Base-by-base conservation (phyloP, 2,888 invertebrate genomes). In the Aquatica leii region DNA sequence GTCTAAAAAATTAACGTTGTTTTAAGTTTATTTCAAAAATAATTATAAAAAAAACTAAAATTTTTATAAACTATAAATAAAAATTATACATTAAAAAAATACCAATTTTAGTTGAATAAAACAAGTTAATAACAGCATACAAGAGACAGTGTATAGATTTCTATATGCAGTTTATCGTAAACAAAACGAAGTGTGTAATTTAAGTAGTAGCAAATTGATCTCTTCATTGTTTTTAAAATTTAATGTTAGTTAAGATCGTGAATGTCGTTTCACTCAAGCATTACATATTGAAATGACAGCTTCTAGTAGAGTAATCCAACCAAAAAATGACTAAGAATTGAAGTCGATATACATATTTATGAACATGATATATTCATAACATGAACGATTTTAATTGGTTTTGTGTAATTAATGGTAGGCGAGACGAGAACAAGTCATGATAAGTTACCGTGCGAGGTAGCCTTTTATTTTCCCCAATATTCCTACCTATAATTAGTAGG, bases 331-430 rank as follows among this genome's bases (percentile, higher is more conserved):
- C 70, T 73, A 73, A 73, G 73, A 75, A 75, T 73, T 73, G 70
- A 65, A 73, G 69, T 72, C 71, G 68, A 73, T 75, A 73, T 65
- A 65, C 73, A 74, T 75, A 74, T 76, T 75, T 74, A 76, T 74
- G 71, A 72, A 73, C 72, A 71, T 76, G 73, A 76, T 77, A 69
- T 76, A 76, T 77, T 76, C 76, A 76, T 75, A 75, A 77, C 75
- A 71, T 71, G 74, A 74, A 71, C 74, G 73, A 72, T 74, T 77
- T 76, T 77, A 76, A 77, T 77, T 77, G 76, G 75, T 75, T 76
- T 73, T 67, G 66, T 70, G 72, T 73, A 73, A 73, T 73, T 73
- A 73, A 72, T 72, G 71, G 71, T 67, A 65, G 64, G 62, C 66
- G 60, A 59, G 67, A 62, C 65, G 66, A 68, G 65, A 69, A 58